A percentile compares a stretch with the other conserved stretches of the same genome.
phyloP scores from a whole-genome alignment of 2,888 invertebrate species.

The Polyommatus iphigenia region DNA sequence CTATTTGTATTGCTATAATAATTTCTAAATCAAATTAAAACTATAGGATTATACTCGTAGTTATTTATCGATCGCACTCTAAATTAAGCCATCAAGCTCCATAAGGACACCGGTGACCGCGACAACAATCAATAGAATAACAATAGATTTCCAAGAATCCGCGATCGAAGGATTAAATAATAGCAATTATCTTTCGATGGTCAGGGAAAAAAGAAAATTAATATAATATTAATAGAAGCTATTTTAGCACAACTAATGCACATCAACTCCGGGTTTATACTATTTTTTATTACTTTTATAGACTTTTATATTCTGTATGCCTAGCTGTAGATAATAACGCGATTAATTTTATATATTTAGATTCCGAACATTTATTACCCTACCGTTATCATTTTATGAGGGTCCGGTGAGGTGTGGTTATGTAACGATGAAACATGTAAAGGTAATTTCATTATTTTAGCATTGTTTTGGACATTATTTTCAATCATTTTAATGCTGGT shows the following conservation, averaged over 20 bases:
- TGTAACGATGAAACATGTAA: not conserved
- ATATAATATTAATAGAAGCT: not conserved
- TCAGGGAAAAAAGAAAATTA: not conserved
- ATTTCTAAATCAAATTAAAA: no score
- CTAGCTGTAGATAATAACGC: not conserved
- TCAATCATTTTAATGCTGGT: no score
- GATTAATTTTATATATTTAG: not conserved
- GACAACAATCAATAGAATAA: no score
- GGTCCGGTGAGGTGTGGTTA: not conserved
- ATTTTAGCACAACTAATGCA: not conserved
- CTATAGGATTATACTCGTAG: no score
- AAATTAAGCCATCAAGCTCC: no score
- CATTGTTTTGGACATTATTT: not conserved
- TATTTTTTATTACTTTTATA: not conserved
- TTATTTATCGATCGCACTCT: no score
- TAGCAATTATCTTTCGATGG: no score
- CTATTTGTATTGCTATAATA: no score
- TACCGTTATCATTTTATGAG: conserved; percentile 4
- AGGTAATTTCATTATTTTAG: not conserved
- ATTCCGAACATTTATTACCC: not conserved
- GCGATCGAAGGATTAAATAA: no score
- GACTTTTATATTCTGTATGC: not conserved
- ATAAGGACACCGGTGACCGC: no score
- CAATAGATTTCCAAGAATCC: no score
- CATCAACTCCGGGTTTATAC: not conserved